Conservation (phyloP, 2,113 vertebrate genomes). For the Marmota flaviventris region DNA sequence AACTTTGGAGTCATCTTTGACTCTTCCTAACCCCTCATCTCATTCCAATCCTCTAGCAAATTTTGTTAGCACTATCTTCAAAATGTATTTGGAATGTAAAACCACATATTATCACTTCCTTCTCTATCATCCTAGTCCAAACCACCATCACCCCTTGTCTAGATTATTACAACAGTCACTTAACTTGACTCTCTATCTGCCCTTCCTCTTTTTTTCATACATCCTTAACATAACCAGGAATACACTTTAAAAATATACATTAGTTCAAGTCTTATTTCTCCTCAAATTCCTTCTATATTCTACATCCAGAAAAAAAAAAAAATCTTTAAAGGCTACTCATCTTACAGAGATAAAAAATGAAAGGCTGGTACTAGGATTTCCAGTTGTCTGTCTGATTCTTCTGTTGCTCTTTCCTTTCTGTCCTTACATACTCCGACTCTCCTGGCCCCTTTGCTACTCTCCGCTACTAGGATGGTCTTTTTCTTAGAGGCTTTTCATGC, state of each 20-base stretch:
- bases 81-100: neutral
- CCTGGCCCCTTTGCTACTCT: too few relatives aligned
- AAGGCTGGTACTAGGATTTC: neutral
- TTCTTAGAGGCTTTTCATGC: neutral
- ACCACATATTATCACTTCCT: neutral
- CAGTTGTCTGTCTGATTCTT: neutral
- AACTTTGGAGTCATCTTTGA: neutral
- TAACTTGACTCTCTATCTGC: neutral
- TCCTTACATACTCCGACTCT: neutral
- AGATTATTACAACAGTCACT: neutral
- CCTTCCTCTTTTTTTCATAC: neutral
- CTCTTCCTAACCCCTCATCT: neutral
- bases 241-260: neutral
- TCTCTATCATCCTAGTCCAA: neutral
- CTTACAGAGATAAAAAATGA: neutral
- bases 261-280: neutral
- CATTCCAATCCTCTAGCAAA: neutral
- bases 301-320: neutral
- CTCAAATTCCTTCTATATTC: neutral
- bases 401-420: fast-evolving
- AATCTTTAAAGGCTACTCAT: neutral
- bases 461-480: neutral
- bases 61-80: neutral
- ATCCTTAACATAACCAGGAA: neutral
- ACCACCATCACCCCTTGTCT: neutral